phyloP scores from a whole-genome alignment of 1,140 invertebrate genomes.

The Cotesia vestalis region DNA sequence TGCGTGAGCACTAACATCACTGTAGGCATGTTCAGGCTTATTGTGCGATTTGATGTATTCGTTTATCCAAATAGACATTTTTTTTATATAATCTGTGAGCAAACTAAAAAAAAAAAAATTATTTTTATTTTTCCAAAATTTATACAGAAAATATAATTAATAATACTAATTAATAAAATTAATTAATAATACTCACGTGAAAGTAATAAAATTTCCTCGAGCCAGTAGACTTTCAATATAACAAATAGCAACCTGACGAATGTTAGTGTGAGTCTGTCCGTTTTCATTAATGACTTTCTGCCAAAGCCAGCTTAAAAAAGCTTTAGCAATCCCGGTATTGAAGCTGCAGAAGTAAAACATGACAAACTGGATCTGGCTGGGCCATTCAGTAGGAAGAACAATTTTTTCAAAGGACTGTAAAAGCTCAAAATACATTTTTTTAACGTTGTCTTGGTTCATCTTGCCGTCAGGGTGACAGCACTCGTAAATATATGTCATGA shows the following conservation, averaged over 20 bases:
- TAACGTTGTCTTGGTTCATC: constrained; percentile 59
- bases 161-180: background rate
- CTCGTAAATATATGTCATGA: constrained; percentile 70
- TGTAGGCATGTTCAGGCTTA: constrained; percentile 61
- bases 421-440: constrained; percentile 64
- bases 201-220: constrained; percentile 73
- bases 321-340: constrained; percentile 72
- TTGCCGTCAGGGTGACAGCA: constrained; percentile 59
- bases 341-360: constrained; percentile 81
- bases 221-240: constrained; percentile 82
- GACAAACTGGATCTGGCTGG: constrained; percentile 81
- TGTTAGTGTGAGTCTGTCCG: constrained; percentile 58
- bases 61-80: constrained; percentile 79
- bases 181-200: constrained; percentile 67
- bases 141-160: too few species aligned
- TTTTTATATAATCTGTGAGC: constrained; percentile 66
- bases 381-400: constrained; percentile 77
- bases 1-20: constrained; percentile 74
- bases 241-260: constrained; percentile 75
- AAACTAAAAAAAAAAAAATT: constrained; percentile 18
- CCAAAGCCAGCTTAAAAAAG: constrained; percentile 80
- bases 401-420: constrained; percentile 77
- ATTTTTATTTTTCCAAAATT: too few species aligned
- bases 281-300: constrained; percentile 76
- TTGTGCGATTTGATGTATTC: constrained; percentile 75